A percentile compares a stretch with the other conserved stretches of the same genome.
phyloP scores from a whole-genome alignment of 2,888 invertebrate species.

The Allygus modestus region DNA sequence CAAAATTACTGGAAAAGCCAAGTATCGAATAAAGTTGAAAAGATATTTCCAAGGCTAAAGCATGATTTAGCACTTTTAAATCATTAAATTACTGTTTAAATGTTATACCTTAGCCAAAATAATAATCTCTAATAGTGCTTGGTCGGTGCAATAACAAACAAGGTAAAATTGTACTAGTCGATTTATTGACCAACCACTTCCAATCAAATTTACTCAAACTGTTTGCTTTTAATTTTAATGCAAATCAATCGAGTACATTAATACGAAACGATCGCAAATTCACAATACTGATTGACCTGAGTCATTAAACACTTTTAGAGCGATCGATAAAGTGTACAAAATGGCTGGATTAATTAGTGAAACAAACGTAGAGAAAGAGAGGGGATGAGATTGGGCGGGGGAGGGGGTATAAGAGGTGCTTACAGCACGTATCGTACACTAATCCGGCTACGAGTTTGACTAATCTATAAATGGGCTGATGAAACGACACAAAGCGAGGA shows the following conservation, averaged over 20 bases:
- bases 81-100: no score
- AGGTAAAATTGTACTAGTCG: no score
- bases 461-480: not conserved
- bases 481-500: not conserved
- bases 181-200: no score
- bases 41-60: no score
- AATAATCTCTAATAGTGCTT: no score
- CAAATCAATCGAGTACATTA: not conserved
- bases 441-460: not conserved
- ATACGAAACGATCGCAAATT: not conserved
- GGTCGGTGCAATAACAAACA: no score
- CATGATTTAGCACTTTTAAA: no score
- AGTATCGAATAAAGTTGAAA: no score
- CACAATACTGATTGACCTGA: slow-evolving; percentile 1
- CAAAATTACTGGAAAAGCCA: no score
- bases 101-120: no score
- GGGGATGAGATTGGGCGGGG: not conserved
- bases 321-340: slow-evolving; percentile 1
- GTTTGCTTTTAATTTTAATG: slow-evolving; percentile 4
- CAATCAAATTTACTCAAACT: not conserved
- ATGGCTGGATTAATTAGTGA: slow-evolving; percentile 15
- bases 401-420: slow-evolving; percentile 6
- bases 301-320: not conserved
- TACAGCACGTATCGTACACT: not conserved
- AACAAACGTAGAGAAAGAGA: slow-evolving; percentile 5